Base-by-base conservation (phyloP, 92 coral and sea anemone species). In the Palythoa caribaeorum region DNA sequence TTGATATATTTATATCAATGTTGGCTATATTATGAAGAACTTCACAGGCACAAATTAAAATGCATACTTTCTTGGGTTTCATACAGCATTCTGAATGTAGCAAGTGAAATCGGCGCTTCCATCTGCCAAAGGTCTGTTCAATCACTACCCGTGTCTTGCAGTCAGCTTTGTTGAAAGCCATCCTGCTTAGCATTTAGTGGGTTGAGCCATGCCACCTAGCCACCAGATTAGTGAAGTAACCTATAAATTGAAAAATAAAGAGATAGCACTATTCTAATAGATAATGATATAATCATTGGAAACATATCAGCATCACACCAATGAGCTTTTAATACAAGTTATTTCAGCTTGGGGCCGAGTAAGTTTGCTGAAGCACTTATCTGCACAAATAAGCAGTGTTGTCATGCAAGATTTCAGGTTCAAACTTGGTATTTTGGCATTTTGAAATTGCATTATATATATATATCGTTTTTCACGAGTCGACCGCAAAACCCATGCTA, bases 31-130 rank as follows among this genome's bases (percentile, higher is more conserved):
- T 88, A 50, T 88, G 90, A 47, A 79, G 70, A 11, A 79, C 79
- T 13, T 80, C 79, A 68, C 90, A 78, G 13, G 90, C 86, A 52
- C 90, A 80, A 69, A 79, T 79, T 16, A 79, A 12, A 17, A 3
- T 35, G 71, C 89, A 87, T 3, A 87, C 89, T 10, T 88, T 87
- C 37, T 87, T 86, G 1, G 90, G 86, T 53, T 70, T 59, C 90
- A 87, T 87, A 3, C 90, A 16, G 6, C 70, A 51, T 36, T 87
- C 86, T 1, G 78, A 78, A 65, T 79, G 80, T 15, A 79, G 66
- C 54, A 87, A 76, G 71, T 79, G 86, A 69, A 79, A 87, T 3
- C 86, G 71, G 6, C 86, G 39, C 65, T 87, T 79, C 90, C 85
- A 87, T n/a, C 73, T 20, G 1, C 90, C 86, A 87, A 87, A 87